Evolutionary conservation across 2,888 invertebrate species (phyloP).

Genomic region (Spisula solida): DNA sequence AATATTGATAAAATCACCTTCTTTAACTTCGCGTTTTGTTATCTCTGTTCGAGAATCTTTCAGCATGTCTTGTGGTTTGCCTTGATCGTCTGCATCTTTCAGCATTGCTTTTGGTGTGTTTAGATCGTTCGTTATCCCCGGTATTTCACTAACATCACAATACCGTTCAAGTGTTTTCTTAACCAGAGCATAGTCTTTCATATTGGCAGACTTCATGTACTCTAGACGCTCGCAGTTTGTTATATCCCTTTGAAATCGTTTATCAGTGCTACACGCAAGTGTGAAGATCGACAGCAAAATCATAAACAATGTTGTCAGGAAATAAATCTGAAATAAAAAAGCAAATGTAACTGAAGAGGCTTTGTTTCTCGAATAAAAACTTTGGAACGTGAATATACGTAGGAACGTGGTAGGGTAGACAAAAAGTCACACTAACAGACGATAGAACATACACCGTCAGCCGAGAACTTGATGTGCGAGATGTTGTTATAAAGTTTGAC

Average conservation of each 20-base stretch:
- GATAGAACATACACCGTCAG: too few relatives aligned
- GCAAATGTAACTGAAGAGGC: too few relatives aligned
- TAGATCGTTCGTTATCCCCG: background rate
- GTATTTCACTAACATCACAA: background rate
- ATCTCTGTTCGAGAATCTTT: background rate
- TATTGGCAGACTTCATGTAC: conserved; percentile 55
- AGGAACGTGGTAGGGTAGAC: too few relatives aligned
- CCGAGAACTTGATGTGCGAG: too few relatives aligned
- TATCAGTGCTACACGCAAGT: conserved; percentile 60
- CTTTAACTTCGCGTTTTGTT: background rate
- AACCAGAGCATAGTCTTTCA: conserved; percentile 50
- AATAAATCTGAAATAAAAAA: conserved; percentile 58
- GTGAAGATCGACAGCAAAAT: conserved; percentile 56
- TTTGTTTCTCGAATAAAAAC: too few relatives aligned
- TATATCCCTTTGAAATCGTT: conserved; percentile 58
- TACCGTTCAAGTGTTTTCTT: conserved; percentile 6
- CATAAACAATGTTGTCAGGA: conserved; percentile 50
- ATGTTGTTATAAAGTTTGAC: too few relatives aligned
- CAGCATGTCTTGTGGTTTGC: background rate
- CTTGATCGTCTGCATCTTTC: background rate
- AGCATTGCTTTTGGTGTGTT: background rate
- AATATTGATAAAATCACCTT: background rate
- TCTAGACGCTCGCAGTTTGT: conserved; percentile 69
- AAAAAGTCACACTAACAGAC: too few relatives aligned
- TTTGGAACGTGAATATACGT: too few relatives aligned